phyloP scores from a whole-genome alignment of 2,888 invertebrate species.

The Drosophila aldrichi region DNA sequence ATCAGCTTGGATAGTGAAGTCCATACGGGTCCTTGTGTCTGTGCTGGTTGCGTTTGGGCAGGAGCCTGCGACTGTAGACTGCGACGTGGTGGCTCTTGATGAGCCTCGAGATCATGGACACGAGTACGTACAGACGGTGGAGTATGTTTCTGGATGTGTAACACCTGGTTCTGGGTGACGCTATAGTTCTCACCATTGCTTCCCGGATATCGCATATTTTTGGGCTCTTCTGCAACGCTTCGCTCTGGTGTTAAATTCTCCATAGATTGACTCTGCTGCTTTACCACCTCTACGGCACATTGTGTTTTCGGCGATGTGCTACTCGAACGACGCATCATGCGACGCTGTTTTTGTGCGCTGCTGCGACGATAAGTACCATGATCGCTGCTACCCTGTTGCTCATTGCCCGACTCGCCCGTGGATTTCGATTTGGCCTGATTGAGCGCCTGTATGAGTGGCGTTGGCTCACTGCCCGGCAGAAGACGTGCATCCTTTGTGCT shows the following conservation, averaged over 20 bases:
- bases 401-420: constrained; percentile 58
- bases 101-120: constrained; percentile 90
- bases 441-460: constrained; percentile 88
- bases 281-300: constrained; percentile 80
- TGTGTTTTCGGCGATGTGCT: constrained; percentile 84
- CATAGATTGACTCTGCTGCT: constrained; percentile 85
- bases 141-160: constrained; percentile 90
- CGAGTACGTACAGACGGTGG: constrained; percentile 89
- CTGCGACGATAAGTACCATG: constrained; percentile 54
- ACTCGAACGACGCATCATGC: constrained; percentile 82
- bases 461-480: constrained; percentile 87
- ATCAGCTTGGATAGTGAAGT: constrained; percentile 84
- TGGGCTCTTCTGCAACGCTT: constrained; percentile 86
- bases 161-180: constrained; percentile 95
- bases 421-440: constrained; percentile 84
- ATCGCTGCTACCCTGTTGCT: constrained; percentile 43
- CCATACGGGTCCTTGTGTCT: constrained; percentile 81
- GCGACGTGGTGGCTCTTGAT: constrained; percentile 78
- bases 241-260: constrained; percentile 84
- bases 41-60: constrained; percentile 37
- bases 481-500: constrained; percentile 88
- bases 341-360: constrained; percentile 80
- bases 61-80: constrained; percentile 27
- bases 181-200: constrained; percentile 94
- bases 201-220: constrained; percentile 93